A percentile compares a stretch with the other conserved stretches of the same genome.
Evolutionary conservation across 2,888 invertebrate genomes (phyloP).

Genomic region (Synergus japonicus): DNA sequence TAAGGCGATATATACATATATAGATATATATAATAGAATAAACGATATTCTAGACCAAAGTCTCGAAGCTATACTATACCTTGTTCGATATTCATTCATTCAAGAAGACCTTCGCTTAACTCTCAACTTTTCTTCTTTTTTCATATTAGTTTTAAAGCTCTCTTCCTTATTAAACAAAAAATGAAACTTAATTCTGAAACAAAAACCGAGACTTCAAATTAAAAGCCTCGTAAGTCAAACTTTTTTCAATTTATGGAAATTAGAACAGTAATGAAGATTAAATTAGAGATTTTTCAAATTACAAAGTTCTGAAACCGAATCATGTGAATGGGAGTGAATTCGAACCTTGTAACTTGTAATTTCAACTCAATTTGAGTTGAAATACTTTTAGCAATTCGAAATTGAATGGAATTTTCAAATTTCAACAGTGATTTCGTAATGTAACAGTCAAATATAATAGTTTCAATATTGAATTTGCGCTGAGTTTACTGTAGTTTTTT

Average conservation of each 20-base stretch:
- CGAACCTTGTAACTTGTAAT: background rate
- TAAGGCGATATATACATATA: constrained; percentile 47
- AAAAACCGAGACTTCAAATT: background rate
- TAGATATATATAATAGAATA: background rate
- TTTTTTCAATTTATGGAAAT: background rate
- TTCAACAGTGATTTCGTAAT: background rate
- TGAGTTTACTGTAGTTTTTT: too few relatives aligned
- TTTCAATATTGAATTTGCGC: background rate
- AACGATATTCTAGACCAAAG: background rate
- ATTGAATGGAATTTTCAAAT: background rate
- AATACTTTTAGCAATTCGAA: background rate
- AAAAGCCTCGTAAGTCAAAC: background rate
- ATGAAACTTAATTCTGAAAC: background rate
- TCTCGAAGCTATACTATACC: constrained; percentile 3
- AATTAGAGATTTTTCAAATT: background rate
- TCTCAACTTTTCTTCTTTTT: background rate
- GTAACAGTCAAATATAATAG: background rate
- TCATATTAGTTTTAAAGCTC: background rate
- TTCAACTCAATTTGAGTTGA: background rate
- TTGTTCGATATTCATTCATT: background rate
- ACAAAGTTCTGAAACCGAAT: background rate
- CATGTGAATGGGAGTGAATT: background rate
- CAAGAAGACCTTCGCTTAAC: background rate
- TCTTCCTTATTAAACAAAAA: background rate
- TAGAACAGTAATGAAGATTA: background rate